Evolutionary conservation across 2,113 vertebrate species (phyloP).

Genomic region (Aplodontia rufa): DNA sequence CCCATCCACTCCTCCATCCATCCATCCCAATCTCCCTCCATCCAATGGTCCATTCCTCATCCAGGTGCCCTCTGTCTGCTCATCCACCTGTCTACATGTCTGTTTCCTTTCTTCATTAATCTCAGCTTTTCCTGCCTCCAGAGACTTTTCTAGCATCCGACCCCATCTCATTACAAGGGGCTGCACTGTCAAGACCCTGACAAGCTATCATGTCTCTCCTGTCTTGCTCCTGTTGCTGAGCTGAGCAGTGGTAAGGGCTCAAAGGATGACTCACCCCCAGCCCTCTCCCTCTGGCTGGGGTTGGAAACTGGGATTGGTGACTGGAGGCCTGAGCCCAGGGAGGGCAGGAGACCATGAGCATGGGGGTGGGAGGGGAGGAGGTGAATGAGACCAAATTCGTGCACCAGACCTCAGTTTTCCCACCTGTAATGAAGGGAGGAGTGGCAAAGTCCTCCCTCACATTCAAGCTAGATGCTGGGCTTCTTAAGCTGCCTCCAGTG

Average conservation of each 20-base stretch:
- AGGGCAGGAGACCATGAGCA: not conserved
- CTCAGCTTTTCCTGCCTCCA: not conserved
- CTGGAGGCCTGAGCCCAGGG: not conserved
- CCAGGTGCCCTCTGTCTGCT: accelerated
- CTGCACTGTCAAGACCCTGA: not conserved
- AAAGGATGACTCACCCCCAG: not conserved
- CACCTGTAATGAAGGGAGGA: not conserved
- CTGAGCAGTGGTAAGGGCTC: not conserved
- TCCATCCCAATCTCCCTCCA: not conserved
- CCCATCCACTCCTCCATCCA: not conserved
- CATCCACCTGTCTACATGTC: not conserved
- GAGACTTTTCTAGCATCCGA: not conserved
- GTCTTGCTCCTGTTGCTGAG: not conserved
- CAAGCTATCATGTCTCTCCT: not conserved
- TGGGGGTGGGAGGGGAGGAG: not conserved
- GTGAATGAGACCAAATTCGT: not conserved
- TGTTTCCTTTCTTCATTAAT: not conserved
- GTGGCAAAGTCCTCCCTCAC: not conserved
- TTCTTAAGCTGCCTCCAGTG: not conserved
- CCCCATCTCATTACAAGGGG: not conserved
- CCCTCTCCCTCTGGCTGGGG: not conserved
- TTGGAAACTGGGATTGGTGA: not conserved
- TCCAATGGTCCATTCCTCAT: too few species aligned
- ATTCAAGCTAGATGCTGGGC: not conserved
- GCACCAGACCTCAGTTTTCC: not conserved